These are phyloP conservation scores for Ophion ventricosus DNA, from an alignment of 2,888 invertebrate genomes.

Conservation along the genomic window DNA sequence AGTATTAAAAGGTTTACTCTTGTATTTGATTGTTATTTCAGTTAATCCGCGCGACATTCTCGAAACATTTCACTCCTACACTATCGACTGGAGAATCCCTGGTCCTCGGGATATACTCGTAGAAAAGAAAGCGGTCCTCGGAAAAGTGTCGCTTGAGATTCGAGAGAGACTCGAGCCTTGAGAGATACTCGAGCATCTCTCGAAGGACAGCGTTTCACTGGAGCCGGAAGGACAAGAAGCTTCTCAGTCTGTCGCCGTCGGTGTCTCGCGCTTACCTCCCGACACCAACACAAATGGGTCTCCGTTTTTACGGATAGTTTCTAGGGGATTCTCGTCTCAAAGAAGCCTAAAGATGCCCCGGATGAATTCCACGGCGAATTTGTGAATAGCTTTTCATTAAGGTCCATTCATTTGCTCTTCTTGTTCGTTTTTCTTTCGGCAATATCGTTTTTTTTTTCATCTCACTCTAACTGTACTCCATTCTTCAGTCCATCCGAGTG, in stretches of 20 bases:
- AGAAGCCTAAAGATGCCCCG: slow-evolving; percentile 58
- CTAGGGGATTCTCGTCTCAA: slow-evolving; percentile 49
- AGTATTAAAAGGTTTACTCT: slow-evolving; percentile 2
- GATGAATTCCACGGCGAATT: slow-evolving; percentile 66
- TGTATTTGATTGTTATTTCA: slow-evolving; percentile 21
- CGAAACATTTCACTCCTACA: slow-evolving; percentile 39
- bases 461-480: slow-evolving; percentile 16
- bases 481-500: slow-evolving; percentile 39
- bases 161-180: slow-evolving; percentile 61
- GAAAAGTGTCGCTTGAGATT: slow-evolving; percentile 66
- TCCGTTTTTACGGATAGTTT: slow-evolving; percentile 43
- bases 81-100: slow-evolving; percentile 44
- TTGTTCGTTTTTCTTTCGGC: slow-evolving; percentile 55
- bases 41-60: slow-evolving; percentile 33
- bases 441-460: slow-evolving; percentile 44
- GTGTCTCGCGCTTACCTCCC: slow-evolving; percentile 41
- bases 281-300: slow-evolving; percentile 41
- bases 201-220: slow-evolving; percentile 57
- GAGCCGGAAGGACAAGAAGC: slow-evolving; percentile 64
- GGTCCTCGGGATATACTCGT: slow-evolving; percentile 56
- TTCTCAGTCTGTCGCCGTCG: slow-evolving; percentile 49
- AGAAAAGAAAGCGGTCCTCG: slow-evolving; percentile 58
- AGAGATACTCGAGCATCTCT: slow-evolving; percentile 62
- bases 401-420: slow-evolving; percentile 76
- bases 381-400: slow-evolving; percentile 79